phyloP scores from a whole-genome alignment of 2,797 vertebrate species.

The Perdix hodgsoniae region DNA sequence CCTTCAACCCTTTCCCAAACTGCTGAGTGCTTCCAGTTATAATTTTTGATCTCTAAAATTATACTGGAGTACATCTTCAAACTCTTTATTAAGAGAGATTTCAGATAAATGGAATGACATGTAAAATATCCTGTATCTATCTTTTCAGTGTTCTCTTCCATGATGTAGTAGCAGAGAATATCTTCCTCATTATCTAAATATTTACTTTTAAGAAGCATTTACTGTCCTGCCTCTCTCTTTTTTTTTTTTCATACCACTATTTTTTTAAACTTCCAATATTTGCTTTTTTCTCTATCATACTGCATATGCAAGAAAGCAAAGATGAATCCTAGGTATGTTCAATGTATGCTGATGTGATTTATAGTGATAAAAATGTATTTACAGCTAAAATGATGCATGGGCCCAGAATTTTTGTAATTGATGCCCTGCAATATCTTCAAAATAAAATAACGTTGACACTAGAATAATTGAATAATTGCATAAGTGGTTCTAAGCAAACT shows the following conservation, averaged over 20 bases:
- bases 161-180: neutral
- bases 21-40: conserved; percentile 11
- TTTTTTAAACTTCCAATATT: neutral
- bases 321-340: neutral
- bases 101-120: conserved; percentile 10
- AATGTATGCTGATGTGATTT: neutral
- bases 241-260: neutral
- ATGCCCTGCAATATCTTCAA: neutral
- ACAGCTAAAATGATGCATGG: neutral
- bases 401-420: neutral
- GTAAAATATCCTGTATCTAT: neutral
- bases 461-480: neutral
- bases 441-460: neutral
- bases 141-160: neutral
- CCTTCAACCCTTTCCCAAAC: neutral
- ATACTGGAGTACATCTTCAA: conserved; percentile 12
- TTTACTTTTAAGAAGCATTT: neutral
- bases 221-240: neutral
- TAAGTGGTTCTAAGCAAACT: neutral
- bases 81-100: conserved; percentile 2
- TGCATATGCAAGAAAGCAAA: neutral
- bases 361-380: neutral
- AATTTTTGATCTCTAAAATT: conserved; percentile 45
- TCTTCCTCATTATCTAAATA: neutral
- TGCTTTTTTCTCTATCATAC: neutral